Percentiles rank a stretch among this genome's conserved stretches.
phyloP scores from a whole-genome alignment of 2,797 vertebrate genomes.

The Lindbergichthys nudifrons region DNA sequence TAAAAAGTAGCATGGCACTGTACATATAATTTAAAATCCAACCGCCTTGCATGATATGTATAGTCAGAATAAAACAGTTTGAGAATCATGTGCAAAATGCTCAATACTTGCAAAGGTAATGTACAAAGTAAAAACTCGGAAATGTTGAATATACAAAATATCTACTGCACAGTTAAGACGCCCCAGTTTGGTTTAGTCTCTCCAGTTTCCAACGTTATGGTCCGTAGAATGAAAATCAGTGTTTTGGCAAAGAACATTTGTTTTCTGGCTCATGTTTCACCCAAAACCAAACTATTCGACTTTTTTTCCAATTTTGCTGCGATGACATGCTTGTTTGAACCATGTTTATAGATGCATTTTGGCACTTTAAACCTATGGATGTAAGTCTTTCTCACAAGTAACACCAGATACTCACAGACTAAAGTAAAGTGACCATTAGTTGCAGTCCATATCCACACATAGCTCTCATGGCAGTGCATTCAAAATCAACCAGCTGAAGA shows the following conservation, averaged over 20 bases:
- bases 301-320: background rate
- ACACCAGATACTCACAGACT: conserved; percentile 36
- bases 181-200: conserved; percentile 36
- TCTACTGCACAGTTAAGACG: conserved; percentile 34
- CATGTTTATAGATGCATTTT: conserved; percentile 30
- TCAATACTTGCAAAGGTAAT: conserved; percentile 45
- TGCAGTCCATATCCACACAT: conserved; percentile 12
- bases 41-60: conserved; percentile 26
- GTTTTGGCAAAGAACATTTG: conserved; percentile 40
- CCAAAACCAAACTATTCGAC: background rate
- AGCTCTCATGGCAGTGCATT: conserved; percentile 31
- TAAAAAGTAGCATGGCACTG: conserved; percentile 69
- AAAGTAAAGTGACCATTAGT: background rate
- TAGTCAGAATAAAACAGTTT: conserved; percentile 33
- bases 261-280: background rate
- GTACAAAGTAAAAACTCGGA: conserved; percentile 39
- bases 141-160: conserved; percentile 51
- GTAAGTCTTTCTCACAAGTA: conserved; percentile 25
- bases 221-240: conserved; percentile 10
- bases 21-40: conserved; percentile 48
- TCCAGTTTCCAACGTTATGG: background rate
- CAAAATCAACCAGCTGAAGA: background rate
- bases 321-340: conserved; percentile 10
- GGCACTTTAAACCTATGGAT: conserved; percentile 42
- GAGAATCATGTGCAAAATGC: conserved; percentile 61